Percentiles rank a stretch among this genome's conserved stretches.
Evolutionary conservation across 2,797 vertebrate genomes (phyloP).

Genomic region (Hylomyscus alleni): DNA sequence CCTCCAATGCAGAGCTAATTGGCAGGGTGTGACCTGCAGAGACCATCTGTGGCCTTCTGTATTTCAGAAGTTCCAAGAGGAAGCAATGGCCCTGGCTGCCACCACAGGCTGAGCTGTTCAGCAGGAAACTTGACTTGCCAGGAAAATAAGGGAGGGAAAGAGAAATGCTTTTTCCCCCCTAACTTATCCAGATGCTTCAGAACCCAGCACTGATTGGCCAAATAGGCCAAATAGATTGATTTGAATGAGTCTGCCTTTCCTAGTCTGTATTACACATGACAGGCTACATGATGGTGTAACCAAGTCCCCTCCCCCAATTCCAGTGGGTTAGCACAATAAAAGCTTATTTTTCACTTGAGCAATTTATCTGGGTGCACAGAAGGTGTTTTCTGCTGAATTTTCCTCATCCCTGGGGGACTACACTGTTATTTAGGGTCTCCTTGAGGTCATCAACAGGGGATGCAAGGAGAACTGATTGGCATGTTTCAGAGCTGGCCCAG

Average conservation of each 20-base stretch:
- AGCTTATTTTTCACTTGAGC: background rate
- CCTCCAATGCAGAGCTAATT: slow-evolving; percentile 48
- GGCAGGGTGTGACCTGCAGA: slow-evolving; percentile 76
- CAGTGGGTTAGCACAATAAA: background rate
- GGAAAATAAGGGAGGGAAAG: slow-evolving; percentile 74
- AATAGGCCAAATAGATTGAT: background rate
- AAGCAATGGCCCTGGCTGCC: slow-evolving; percentile 67
- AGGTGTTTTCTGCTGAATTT: background rate
- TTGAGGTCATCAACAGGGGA: background rate
- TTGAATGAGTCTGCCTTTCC: slow-evolving; percentile 1
- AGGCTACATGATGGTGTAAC: slow-evolving; percentile 29
- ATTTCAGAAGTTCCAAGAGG: slow-evolving; percentile 76
- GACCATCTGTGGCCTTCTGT: slow-evolving; percentile 79
- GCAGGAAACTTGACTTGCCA: slow-evolving; percentile 80
- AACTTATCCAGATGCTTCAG: slow-evolving; percentile 67
- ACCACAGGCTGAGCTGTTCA: slow-evolving; percentile 66
- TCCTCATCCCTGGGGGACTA: background rate
- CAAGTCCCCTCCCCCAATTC: background rate
- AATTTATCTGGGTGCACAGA: background rate
- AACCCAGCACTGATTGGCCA: slow-evolving; percentile 43
- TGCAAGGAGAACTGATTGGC: background rate
- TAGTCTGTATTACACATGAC: slow-evolving; percentile 31
- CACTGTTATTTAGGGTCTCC: background rate
- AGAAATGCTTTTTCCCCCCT: slow-evolving; percentile 30
- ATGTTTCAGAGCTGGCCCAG: background rate